Conservation (phyloP, 2,888 invertebrate genomes). For the Ischnura elegans region DNA sequence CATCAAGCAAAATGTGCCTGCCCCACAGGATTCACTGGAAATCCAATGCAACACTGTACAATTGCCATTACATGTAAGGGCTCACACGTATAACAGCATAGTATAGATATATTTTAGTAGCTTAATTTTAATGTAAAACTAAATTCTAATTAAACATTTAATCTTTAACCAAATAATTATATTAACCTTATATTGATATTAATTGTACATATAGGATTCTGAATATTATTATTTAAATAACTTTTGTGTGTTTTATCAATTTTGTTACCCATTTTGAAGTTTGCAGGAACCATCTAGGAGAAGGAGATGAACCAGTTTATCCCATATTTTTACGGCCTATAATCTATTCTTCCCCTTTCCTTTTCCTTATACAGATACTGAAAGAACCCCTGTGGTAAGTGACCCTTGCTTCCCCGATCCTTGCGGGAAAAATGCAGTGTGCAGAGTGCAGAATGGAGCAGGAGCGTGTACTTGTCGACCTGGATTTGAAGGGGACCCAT, state of each 20-base stretch:
- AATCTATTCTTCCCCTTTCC: background rate
- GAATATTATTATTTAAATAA: background rate
- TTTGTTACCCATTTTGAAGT: background rate
- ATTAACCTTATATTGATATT: background rate
- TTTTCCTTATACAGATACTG: constrained; percentile 45
- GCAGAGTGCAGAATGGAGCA: constrained; percentile 77
- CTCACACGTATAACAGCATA: background rate
- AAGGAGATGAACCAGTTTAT: background rate
- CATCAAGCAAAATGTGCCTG: constrained; percentile 74
- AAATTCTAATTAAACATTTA: background rate
- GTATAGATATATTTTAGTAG: background rate
- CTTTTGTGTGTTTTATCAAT: background rate
- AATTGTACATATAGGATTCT: background rate
- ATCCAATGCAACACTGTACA: constrained; percentile 73
- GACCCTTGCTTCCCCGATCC: constrained; percentile 90
- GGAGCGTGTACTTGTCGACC: constrained; percentile 91
- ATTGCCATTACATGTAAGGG: constrained; percentile 49
- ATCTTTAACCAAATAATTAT: constrained; percentile 21
- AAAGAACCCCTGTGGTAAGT: constrained; percentile 68
- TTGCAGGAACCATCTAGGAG: background rate
- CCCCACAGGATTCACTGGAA: constrained; percentile 74
- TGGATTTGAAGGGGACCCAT: constrained; percentile 91
- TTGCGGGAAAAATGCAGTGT: constrained; percentile 92
- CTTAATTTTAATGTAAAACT: background rate
- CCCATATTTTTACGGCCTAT: background rate